A percentile compares a stretch with the other conserved stretches of the same genome.
phyloP scores from a whole-genome alignment of 2,797 vertebrate species.

The Phataginus tricuspis region DNA sequence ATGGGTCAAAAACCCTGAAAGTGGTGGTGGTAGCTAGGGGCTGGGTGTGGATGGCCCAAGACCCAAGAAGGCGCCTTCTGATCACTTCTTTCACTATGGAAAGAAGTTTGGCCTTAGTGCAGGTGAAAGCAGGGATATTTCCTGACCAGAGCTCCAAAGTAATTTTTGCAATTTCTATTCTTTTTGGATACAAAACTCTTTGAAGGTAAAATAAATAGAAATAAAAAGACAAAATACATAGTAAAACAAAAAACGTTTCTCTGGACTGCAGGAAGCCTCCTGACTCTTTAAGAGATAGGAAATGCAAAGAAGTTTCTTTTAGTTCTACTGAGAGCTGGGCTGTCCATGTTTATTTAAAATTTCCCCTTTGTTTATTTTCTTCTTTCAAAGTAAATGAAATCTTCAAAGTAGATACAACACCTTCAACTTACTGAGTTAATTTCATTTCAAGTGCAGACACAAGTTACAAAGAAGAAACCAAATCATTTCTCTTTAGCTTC shows the following conservation, averaged over 20 bases:
- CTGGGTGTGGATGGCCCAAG: not conserved
- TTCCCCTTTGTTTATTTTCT: slow-evolving; percentile 54
- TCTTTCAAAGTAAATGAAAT: slow-evolving; percentile 45
- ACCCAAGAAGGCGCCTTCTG: not conserved
- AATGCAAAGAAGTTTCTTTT: slow-evolving; percentile 57
- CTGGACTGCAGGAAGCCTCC: slow-evolving; percentile 43
- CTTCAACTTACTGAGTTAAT: slow-evolving; percentile 44
- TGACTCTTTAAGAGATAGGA: not conserved
- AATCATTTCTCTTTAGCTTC: not conserved
- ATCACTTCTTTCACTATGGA: slow-evolving; percentile 56
- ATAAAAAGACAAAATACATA: slow-evolving; percentile 54
- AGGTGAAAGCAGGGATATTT: slow-evolving; percentile 74
- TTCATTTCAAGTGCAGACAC: slow-evolving; percentile 59
- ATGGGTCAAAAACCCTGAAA: not conserved
- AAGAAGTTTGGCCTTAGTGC: slow-evolving; percentile 63
- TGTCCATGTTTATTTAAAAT: slow-evolving; percentile 64
- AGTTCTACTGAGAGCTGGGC: not conserved
- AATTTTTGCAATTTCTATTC: slow-evolving; percentile 79
- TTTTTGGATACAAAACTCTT: slow-evolving; percentile 68
- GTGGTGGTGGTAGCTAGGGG: not conserved
- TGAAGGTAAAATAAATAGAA: slow-evolving; percentile 68
- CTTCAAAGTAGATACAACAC: slow-evolving; percentile 50
- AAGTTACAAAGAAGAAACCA: slow-evolving; percentile 52
- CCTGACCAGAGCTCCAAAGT: slow-evolving; percentile 67
- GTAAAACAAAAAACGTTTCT: slow-evolving; percentile 9